Evolutionary conservation across 2,888 invertebrate genomes (phyloP).

Genomic region (Ormyrus thymus): DNA sequence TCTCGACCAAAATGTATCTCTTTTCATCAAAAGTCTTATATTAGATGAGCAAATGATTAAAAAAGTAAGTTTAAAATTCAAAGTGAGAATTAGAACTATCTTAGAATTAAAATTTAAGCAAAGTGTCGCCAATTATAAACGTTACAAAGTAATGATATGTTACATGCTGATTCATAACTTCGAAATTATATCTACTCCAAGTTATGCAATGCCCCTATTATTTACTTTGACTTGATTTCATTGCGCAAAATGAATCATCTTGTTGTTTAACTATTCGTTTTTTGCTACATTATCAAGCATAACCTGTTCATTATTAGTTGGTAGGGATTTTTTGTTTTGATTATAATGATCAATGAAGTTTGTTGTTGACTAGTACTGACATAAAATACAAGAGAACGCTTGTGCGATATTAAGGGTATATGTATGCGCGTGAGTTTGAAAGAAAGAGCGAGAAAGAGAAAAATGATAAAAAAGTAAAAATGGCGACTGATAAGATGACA

Average conservation of each 20-base stretch:
- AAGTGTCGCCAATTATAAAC: conserved; percentile 44
- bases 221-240: conserved; percentile 71
- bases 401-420: conserved; percentile 17
- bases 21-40: conserved; percentile 15
- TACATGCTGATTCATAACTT: conserved; percentile 42
- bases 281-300: conserved; percentile 57
- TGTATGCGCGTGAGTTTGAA: conserved; percentile 3
- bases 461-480: conserved; percentile 31
- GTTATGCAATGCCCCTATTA: conserved; percentile 54
- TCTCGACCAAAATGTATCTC: conserved; percentile 47
- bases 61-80: conserved; percentile 18
- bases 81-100: conserved; percentile 28
- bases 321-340: conserved; percentile 57
- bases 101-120: conserved; percentile 8
- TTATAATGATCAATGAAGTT: conserved; percentile 65
- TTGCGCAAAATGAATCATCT: conserved; percentile 70
- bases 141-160: conserved; percentile 33
- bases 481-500: conserved; percentile 47
- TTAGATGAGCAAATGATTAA: conserved; percentile 26
- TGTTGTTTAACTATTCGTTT: conserved; percentile 64
- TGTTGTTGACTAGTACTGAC: conserved; percentile 67
- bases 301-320: conserved; percentile 56
- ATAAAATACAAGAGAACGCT: conserved; percentile 32
- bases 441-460: conserved; percentile 1
- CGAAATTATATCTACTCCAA: conserved; percentile 25